These are phyloP conservation scores for Calephelis nemesis DNA, from an alignment of 1,140 invertebrate genomes.

Conservation along the genomic window DNA sequence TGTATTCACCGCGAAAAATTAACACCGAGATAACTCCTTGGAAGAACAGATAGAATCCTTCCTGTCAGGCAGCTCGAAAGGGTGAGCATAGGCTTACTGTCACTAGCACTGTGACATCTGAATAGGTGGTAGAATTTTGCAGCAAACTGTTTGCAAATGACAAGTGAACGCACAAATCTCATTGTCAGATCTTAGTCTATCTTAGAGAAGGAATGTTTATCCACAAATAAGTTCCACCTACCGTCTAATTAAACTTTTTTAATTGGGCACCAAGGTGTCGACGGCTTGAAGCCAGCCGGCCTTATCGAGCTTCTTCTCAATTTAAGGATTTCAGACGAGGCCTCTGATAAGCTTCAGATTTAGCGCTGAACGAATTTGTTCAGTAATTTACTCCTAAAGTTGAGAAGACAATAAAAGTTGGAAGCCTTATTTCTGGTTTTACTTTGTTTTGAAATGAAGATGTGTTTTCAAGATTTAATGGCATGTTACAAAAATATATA, in stretches of 20 bases:
- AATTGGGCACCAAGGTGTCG: slow-evolving; percentile 64
- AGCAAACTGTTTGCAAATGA: too few species aligned
- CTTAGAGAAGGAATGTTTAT: background rate
- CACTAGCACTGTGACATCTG: too few species aligned
- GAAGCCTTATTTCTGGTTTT: slow-evolving; percentile 54
- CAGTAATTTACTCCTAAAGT: slow-evolving; percentile 73
- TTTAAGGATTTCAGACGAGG: slow-evolving; percentile 64
- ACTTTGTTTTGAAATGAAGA: slow-evolving; percentile 66
- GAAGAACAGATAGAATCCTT: too few species aligned
- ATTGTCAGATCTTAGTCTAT: background rate
- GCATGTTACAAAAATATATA: too few species aligned
- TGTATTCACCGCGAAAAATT: too few species aligned
- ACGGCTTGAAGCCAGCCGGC: slow-evolving; percentile 54
- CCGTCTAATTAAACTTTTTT: slow-evolving; percentile 68
- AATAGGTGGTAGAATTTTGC: too few species aligned
- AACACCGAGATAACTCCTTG: too few species aligned
- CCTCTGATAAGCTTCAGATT: slow-evolving; percentile 72
- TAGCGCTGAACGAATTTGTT: slow-evolving; percentile 73
- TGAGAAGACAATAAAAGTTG: slow-evolving; percentile 73
- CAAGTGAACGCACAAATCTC: too few species aligned
- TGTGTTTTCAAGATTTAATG: slow-evolving; percentile 54
- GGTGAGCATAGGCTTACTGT: too few species aligned
- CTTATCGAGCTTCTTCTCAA: slow-evolving; percentile 67
- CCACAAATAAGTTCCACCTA: slow-evolving; percentile 2
- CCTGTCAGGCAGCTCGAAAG: too few species aligned